These are phyloP conservation scores for Rhagologus leucostigma DNA, from an alignment of 2,113 vertebrate genomes.

Conservation along the genomic window DNA sequence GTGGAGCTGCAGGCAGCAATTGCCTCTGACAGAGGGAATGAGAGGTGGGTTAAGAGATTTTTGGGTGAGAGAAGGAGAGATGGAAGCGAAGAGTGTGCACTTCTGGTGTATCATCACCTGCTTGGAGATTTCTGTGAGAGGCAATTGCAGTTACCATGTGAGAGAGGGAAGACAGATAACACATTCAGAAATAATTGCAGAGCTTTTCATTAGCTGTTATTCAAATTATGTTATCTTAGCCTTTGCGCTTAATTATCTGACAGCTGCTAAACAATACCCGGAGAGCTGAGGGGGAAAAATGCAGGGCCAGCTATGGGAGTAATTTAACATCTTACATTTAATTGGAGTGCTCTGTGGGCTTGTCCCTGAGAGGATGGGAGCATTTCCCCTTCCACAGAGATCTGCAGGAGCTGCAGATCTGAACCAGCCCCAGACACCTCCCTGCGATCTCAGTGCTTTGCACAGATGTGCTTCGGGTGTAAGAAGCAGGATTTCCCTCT, in stretches of 20 bases:
- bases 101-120: neutral
- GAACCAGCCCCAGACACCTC: neutral
- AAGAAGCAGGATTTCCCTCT: neutral
- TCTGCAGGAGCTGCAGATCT: neutral
- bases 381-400: neutral
- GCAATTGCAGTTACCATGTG: neutral
- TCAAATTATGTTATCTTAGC: neutral
- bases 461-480: neutral
- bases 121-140: neutral
- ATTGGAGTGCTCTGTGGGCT: neutral
- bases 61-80: neutral
- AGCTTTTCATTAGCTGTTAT: neutral
- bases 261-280: neutral
- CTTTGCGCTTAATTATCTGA: neutral
- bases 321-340: neutral
- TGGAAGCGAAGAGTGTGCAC: neutral
- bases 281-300: neutral
- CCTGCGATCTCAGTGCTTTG: neutral
- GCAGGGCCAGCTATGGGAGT: neutral
- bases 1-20: accelerated
- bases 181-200: neutral
- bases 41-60: neutral
- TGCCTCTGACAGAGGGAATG: neutral
- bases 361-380: neutral
- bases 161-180: neutral